Percentiles rank a stretch among this genome's conserved stretches.
phyloP scores from a whole-genome alignment of 2,113 vertebrate species.

The Cyprinodon variegatus region DNA sequence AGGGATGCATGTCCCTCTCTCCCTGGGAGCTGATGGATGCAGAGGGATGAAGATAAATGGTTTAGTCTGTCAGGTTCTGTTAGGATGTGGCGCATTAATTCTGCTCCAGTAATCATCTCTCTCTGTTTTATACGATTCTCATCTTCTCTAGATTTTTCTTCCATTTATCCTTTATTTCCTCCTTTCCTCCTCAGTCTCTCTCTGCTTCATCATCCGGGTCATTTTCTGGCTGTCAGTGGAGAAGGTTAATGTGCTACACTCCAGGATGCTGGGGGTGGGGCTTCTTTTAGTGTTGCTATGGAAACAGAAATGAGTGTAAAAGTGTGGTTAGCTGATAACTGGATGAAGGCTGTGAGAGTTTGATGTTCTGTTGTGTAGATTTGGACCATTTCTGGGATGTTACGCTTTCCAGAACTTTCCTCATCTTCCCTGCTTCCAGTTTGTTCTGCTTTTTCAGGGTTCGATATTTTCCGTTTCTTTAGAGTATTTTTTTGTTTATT shows the following conservation, averaged over 20 bases:
- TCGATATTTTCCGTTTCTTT: too few relatives aligned
- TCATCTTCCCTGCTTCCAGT: too few relatives aligned
- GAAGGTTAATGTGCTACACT: constrained; percentile 81
- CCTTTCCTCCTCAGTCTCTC: not conserved
- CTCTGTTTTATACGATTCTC: too few relatives aligned
- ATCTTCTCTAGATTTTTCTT: not conserved
- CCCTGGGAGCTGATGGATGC: constrained; percentile 15
- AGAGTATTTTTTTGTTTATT: too few relatives aligned
- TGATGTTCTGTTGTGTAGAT: too few relatives aligned
- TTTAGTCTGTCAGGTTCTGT: not conserved
- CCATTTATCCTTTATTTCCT: too few relatives aligned
- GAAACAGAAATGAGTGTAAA: constrained; percentile 56
- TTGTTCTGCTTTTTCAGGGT: too few relatives aligned
- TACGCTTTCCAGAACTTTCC: too few relatives aligned
- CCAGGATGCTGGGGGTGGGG: constrained; percentile 29
- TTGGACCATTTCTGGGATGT: too few relatives aligned
- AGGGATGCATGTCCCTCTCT: constrained; percentile 34
- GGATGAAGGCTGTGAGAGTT: too few relatives aligned
- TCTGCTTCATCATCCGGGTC: constrained; percentile 39
- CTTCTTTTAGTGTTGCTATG: constrained; percentile 53
- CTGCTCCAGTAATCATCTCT: not conserved
- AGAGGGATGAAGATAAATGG: constrained; percentile 3
- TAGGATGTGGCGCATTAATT: not conserved
- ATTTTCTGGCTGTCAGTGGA: constrained; percentile 44
- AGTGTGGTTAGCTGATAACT: too few relatives aligned